A percentile compares a stretch with the other conserved stretches of the same genome.
Conservation (phyloP, 2,113 vertebrate species). For the Rhinolophus ferrumequinum region DNA sequence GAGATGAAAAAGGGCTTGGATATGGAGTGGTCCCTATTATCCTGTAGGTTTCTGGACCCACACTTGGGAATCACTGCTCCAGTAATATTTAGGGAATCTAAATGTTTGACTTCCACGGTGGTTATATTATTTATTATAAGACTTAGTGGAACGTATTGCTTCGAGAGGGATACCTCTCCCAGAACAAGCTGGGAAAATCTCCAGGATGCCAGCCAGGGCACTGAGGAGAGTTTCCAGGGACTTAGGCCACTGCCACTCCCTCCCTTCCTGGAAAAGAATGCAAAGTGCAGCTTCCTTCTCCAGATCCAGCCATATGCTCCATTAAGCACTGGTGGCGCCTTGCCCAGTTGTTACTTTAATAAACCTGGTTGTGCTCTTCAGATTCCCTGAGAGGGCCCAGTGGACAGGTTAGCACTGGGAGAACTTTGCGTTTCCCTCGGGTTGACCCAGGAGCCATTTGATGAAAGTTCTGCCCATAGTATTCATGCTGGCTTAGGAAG, state of each 20-base stretch:
- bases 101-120: conserved; percentile 63
- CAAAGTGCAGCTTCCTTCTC: conserved; percentile 60
- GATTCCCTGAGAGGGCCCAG: conserved; percentile 35
- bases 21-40: conserved; percentile 40
- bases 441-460: conserved; percentile 55
- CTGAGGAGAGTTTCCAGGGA: conserved; percentile 71
- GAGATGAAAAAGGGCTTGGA: background rate
- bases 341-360: conserved; percentile 64
- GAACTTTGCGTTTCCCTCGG: conserved; percentile 54
- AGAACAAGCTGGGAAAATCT: conserved; percentile 68
- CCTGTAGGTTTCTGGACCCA: conserved; percentile 1
- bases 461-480: conserved; percentile 53
- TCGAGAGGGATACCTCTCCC: conserved; percentile 68
- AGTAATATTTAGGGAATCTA: conserved; percentile 28
- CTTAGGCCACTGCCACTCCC: conserved; percentile 55
- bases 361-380: conserved; percentile 56
- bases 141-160: conserved; percentile 72
- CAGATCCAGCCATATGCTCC: conserved; percentile 69
- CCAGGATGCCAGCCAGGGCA: conserved; percentile 71
- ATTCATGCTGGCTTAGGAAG: conserved; percentile 65
- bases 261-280: conserved; percentile 70
- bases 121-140: conserved; percentile 69
- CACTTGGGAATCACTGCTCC: conserved; percentile 39
- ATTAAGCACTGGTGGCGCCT: conserved; percentile 59
- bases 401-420: conserved; percentile 14